Conservation (phyloP, 2,113 vertebrate genomes). For the Phylloscopus trochilus region DNA sequence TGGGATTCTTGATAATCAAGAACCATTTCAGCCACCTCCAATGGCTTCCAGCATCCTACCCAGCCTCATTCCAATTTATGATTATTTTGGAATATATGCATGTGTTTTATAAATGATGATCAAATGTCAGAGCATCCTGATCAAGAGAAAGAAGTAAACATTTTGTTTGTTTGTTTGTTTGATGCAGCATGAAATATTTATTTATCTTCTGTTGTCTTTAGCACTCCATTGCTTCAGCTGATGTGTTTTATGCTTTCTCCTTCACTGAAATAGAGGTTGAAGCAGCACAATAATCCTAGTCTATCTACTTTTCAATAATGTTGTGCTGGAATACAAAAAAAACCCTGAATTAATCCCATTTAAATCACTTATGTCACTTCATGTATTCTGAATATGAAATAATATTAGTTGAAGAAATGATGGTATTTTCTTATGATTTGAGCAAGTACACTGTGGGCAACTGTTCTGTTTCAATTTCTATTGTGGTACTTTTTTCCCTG, state of each 20-base stretch:
- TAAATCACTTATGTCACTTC: not conserved
- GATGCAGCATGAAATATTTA: not conserved
- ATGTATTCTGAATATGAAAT: not conserved
- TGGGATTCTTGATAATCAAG: not conserved
- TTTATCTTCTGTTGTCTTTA: not conserved
- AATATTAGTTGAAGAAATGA: not conserved
- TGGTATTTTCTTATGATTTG: not conserved
- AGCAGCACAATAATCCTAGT: not conserved
- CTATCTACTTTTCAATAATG: not conserved
- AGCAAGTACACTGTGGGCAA: not conserved
- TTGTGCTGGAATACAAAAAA: not conserved
- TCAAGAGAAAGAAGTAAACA: not conserved
- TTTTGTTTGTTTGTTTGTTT: not conserved
- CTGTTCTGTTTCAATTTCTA: not conserved
- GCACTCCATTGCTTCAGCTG: not conserved
- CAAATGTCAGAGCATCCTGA: not conserved
- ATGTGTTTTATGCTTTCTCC: not conserved
- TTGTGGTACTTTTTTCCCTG: not conserved
- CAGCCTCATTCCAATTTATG: not conserved
- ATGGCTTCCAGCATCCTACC: not conserved
- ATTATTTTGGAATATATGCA: not conserved
- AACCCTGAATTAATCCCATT: rapidly evolving
- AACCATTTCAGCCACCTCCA: not conserved
- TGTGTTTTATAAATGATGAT: not conserved
- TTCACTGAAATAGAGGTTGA: not conserved